Percentiles rank a stretch among this genome's conserved stretches.
phyloP scores from a whole-genome alignment of 2,113 vertebrate species.

The Pachycephala philippinensis region DNA sequence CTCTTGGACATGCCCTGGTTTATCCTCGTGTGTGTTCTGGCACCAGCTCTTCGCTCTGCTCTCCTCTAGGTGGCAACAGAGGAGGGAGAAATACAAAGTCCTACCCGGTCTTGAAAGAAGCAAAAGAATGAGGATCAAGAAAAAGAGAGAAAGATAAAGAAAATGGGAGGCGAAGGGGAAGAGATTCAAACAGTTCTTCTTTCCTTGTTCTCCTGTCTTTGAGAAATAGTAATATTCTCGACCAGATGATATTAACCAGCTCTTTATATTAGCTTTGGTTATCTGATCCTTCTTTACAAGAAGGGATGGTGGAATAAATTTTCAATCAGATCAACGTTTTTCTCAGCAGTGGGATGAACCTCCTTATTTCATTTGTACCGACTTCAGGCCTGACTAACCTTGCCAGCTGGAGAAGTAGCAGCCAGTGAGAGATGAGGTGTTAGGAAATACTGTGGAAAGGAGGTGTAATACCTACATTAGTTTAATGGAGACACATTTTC shows the following conservation, averaged over 20 bases:
- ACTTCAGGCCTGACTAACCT: background rate
- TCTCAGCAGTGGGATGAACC: background rate
- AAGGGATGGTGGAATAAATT: background rate
- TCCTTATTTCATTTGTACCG: background rate
- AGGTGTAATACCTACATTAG: background rate
- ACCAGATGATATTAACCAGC: background rate
- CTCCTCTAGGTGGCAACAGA: conserved; percentile 45
- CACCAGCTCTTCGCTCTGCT: background rate
- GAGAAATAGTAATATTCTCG: background rate
- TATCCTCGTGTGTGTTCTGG: accelerated
- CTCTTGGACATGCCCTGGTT: background rate
- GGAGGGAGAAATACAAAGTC: background rate
- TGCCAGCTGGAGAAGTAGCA: background rate
- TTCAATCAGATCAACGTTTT: background rate
- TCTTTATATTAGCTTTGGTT: background rate
- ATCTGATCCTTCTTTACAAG: background rate
- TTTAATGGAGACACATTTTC: background rate
- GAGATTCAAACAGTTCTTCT: background rate
- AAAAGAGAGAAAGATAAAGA: background rate
- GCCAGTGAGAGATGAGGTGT: background rate
- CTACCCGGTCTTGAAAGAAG: background rate
- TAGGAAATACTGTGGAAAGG: background rate
- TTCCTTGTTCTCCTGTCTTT: background rate
- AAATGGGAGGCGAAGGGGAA: background rate
- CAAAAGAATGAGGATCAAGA: background rate